Evolutionary conservation across 2,113 vertebrate species (phyloP).

Genomic region (Ceyx melanurus): DNA sequence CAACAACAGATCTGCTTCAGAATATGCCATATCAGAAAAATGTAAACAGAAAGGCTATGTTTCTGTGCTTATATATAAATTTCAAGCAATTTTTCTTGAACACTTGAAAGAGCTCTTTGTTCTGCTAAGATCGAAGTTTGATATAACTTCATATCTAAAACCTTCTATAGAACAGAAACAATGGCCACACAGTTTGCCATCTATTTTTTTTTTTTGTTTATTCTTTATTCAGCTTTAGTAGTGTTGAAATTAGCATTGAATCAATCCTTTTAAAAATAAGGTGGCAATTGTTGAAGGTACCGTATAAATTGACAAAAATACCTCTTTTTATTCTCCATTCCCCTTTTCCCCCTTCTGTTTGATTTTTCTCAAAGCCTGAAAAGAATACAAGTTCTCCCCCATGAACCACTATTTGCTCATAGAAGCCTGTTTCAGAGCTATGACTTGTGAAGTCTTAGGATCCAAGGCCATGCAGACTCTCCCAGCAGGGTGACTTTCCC

Average conservation of each 20-base stretch:
- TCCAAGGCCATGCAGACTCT: background rate
- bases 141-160: background rate
- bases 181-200: background rate
- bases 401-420: background rate
- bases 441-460: background rate
- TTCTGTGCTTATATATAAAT: background rate
- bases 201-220: background rate
- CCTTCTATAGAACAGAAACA: background rate
- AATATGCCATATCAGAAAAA: background rate
- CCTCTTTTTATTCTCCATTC: background rate
- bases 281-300: background rate
- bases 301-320: background rate
- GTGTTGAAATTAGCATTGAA: background rate
- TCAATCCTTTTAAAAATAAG: background rate
- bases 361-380: background rate
- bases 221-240: background rate
- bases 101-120: background rate
- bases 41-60: background rate
- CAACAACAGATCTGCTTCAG: background rate
- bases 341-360: background rate
- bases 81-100: background rate
- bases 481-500: background rate
- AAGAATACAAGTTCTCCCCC: background rate
- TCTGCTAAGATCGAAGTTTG: background rate
- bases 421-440: background rate